Evolutionary conservation across 2,888 invertebrate genomes (phyloP).

Genomic region (Clepsis dumicolana): DNA sequence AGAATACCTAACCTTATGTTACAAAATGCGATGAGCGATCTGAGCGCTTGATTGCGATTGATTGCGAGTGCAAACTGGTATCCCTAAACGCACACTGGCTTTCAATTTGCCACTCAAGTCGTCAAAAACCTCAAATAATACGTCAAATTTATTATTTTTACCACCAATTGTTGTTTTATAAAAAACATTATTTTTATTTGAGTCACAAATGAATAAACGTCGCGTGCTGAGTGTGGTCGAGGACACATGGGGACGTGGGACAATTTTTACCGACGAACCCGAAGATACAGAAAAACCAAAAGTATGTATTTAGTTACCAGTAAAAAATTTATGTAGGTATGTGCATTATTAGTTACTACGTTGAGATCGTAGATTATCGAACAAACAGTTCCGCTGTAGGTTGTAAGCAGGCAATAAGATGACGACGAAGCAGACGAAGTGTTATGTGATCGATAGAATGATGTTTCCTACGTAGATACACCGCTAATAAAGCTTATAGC

Average conservation of each 20-base stretch:
- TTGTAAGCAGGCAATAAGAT: no score
- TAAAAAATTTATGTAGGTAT: no score
- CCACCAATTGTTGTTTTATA: not conserved
- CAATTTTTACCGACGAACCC: constrained; percentile 25
- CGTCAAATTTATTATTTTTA: not conserved
- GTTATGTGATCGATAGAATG: no score
- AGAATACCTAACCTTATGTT: no score
- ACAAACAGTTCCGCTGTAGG: no score
- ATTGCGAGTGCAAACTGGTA: not conserved
- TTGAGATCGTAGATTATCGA: no score
- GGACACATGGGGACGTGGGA: constrained; percentile 28
- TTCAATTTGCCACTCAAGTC: not conserved
- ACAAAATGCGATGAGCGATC: no score
- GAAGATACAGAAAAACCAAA: not conserved
- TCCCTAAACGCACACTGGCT: constrained; percentile 1
- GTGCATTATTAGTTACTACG: no score
- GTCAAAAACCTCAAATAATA: not conserved
- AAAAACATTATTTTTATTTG: not conserved
- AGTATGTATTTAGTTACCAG: not conserved
- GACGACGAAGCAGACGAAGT: no score
- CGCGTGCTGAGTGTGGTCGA: constrained; percentile 21
- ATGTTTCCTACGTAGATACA: no score
- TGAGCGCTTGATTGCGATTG: no score
- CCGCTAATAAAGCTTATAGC: no score
- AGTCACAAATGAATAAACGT: constrained; percentile 13